Evolutionary conservation across 1,140 invertebrate genomes (phyloP).

Genomic region (Gryllus bimaculatus): DNA sequence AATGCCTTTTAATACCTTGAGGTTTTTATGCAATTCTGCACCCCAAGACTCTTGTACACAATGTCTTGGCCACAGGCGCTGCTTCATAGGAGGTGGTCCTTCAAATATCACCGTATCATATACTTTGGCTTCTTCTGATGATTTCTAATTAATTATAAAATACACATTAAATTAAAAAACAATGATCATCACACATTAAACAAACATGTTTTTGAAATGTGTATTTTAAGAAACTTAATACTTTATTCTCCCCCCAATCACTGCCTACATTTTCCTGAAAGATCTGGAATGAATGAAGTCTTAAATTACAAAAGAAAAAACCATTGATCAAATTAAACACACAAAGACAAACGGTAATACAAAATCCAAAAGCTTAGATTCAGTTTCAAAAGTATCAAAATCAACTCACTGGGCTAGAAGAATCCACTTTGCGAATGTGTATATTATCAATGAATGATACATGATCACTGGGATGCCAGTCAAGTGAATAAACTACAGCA

Average conservation of each 20-base stretch:
- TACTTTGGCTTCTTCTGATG: conserved; percentile 60
- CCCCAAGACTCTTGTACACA: conserved; percentile 94
- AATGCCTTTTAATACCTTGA: conserved; percentile 52
- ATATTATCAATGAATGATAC: conserved; percentile 95
- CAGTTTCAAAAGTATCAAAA: too few species aligned
- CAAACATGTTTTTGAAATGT: neutral
- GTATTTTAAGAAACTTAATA: too few species aligned
- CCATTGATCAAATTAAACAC: too few species aligned
- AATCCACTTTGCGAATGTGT: conserved; percentile 53
- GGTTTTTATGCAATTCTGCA: conserved; percentile 81
- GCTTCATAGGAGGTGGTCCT: conserved; percentile 69
- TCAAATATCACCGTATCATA: conserved; percentile 89
- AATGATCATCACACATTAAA: neutral
- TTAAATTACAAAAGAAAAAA: too few species aligned
- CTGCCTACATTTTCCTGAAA: too few species aligned
- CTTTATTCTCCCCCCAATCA: too few species aligned
- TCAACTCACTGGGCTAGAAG: conserved; percentile 49
- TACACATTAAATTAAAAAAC: conserved; percentile 2
- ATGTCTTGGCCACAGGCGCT: conserved; percentile 88
- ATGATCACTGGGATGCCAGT: conserved; percentile 96
- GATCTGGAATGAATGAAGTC: too few species aligned
- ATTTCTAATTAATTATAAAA: conserved; percentile 27
- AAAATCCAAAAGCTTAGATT: too few species aligned
- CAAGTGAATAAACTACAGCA: conserved; percentile 87
- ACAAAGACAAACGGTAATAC: too few species aligned